Evolutionary conservation across 2,113 vertebrate genomes (phyloP).

Genomic region (Ranitomeya imitator): DNA sequence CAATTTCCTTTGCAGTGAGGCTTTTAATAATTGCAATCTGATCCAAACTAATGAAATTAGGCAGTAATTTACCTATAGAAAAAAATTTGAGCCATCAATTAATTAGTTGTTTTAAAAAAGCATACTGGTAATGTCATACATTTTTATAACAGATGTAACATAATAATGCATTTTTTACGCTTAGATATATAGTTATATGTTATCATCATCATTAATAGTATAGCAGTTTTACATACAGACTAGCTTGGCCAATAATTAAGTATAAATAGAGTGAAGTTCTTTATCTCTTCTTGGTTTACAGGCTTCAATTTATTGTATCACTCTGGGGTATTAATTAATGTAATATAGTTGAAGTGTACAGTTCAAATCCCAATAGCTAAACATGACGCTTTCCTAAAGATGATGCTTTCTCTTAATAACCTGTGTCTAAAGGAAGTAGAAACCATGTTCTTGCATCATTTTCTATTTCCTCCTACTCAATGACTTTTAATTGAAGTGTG

Average conservation of each 20-base stretch:
- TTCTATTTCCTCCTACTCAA: conserved; percentile 5
- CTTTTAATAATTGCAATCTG: neutral
- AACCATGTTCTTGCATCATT: conserved; percentile 36
- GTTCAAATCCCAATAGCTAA: neutral
- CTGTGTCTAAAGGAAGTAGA: conserved; percentile 24
- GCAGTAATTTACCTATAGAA: neutral
- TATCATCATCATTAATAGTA: neutral
- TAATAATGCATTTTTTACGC: neutral
- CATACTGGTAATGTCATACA: neutral
- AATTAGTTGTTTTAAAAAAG: neutral
- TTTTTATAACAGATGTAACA: neutral
- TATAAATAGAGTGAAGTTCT: neutral
- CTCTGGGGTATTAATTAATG: conserved; percentile 9
- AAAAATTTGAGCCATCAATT: neutral
- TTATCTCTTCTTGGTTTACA: conserved; percentile 19
- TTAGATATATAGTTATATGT: neutral
- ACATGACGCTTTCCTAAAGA: neutral
- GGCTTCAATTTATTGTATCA: conserved; percentile 4
- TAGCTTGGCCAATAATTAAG: neutral
- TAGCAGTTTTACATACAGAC: neutral
- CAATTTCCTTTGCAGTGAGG: neutral
- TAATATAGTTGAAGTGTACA: conserved; percentile 21
- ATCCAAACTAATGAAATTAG: neutral
- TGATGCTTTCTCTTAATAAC: neutral
- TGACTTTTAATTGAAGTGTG: conserved; percentile 38